Percentiles rank a stretch among this genome's conserved stretches.
phyloP scores from a whole-genome alignment of 2,113 vertebrate species.

The Dipodomys stephensi region DNA sequence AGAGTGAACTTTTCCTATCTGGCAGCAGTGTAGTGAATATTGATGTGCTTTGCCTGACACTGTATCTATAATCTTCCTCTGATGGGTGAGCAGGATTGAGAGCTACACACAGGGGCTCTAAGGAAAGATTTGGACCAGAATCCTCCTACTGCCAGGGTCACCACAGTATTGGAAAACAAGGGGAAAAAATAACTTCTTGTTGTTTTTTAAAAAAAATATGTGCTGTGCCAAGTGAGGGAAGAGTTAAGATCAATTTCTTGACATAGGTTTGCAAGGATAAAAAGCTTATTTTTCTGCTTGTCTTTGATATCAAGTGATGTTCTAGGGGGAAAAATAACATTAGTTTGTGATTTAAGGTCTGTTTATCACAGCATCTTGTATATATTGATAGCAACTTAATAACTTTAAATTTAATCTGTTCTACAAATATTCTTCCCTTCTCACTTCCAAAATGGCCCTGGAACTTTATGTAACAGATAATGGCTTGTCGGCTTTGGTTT shows the following conservation, averaged over 20 bases:
- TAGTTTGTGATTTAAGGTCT: conserved; percentile 77
- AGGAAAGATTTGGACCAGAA: background rate
- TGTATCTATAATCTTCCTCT: background rate
- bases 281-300: conserved; percentile 81
- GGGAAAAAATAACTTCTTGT: background rate
- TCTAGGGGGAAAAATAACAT: conserved; percentile 77
- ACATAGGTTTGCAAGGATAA: conserved; percentile 71
- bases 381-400: conserved; percentile 56
- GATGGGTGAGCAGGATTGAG: too few relatives aligned
- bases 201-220: conserved; percentile 62
- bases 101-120: background rate
- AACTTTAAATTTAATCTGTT: conserved; percentile 81
- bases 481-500: conserved; percentile 72
- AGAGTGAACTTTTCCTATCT: background rate
- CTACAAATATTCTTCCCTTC: conserved; percentile 72
- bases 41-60: background rate
- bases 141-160: too few relatives aligned
- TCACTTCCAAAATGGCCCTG: conserved; percentile 72
- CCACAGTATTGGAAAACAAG: background rate
- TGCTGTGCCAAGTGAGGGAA: conserved; percentile 62
- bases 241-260: conserved; percentile 70
- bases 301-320: conserved; percentile 81
- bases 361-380: conserved; percentile 77
- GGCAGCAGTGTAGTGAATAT: background rate
- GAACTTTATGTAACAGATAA: conserved; percentile 74